Evolutionary conservation across 2,797 vertebrate species (phyloP).

Genomic region (Serranus cabrilla): DNA sequence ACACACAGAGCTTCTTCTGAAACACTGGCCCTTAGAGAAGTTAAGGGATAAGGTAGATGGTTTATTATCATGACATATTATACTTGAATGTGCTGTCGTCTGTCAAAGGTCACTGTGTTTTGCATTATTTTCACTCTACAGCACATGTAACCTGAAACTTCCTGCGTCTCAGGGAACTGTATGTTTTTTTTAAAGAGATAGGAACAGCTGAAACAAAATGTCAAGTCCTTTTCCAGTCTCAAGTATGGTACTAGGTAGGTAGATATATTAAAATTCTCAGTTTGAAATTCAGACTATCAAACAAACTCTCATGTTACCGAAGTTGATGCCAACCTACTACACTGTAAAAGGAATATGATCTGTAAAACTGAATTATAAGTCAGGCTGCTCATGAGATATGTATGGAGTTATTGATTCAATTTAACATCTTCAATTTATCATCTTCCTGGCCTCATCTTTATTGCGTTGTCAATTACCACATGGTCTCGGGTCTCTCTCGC

Average conservation of each 20-base stretch:
- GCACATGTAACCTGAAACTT: not conserved
- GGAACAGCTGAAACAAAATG: not conserved
- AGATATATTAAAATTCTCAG: constrained; percentile 9
- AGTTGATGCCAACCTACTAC: constrained; percentile 19
- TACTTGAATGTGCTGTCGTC: constrained; percentile 14
- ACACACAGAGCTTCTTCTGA: not conserved
- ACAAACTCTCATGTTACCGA: constrained; percentile 27
- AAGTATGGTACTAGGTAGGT: not conserved
- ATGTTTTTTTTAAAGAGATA: not conserved
- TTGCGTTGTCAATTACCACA: constrained; percentile 76
- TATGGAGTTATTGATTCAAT: constrained; percentile 80
- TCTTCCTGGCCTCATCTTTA: constrained; percentile 77
- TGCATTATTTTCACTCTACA: constrained; percentile 3
- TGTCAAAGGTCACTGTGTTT: constrained; percentile 15
- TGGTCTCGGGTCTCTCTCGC: constrained; percentile 61
- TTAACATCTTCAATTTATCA: constrained; percentile 76
- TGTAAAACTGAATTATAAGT: constrained; percentile 61
- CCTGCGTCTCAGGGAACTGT: not conserved
- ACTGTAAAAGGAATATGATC: constrained; percentile 50
- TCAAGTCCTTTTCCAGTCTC: not conserved
- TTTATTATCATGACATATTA: constrained; percentile 22
- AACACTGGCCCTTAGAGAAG: not conserved
- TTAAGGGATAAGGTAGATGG: not conserved
- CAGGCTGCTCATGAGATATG: constrained; percentile 71
- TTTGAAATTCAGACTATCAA: constrained; percentile 34